phyloP scores from a whole-genome alignment of 2,888 invertebrate species.

The Plutella xylostella region DNA sequence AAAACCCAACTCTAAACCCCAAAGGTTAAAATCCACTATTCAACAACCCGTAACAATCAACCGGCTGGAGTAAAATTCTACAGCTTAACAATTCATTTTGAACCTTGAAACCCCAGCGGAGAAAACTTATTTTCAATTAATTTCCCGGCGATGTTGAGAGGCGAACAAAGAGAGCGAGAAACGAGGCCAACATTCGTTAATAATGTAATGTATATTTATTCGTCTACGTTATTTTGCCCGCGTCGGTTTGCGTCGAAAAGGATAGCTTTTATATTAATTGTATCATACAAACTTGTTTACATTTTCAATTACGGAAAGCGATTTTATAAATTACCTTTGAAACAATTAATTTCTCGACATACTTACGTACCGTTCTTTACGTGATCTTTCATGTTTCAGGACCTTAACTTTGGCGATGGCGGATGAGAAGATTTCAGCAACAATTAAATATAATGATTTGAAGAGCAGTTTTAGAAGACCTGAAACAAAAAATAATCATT shows the following conservation, averaged over 20 bases:
- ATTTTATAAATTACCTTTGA: too few species aligned
- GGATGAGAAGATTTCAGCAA: too few species aligned
- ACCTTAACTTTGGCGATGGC: too few species aligned
- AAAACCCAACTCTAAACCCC: slow-evolving; percentile 32
- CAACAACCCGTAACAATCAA: slow-evolving; percentile 22
- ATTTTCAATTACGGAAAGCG: too few species aligned
- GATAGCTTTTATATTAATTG: slow-evolving; percentile 29
- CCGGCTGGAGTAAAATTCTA: slow-evolving; percentile 45
- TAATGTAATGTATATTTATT: slow-evolving; percentile 69
- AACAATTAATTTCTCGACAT: too few species aligned
- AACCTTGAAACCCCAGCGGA: slow-evolving; percentile 46
- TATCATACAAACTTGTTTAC: too few species aligned
- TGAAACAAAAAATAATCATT: too few species aligned
- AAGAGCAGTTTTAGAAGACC: too few species aligned
- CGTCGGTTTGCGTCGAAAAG: slow-evolving; percentile 46
- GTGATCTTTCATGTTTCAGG: too few species aligned
- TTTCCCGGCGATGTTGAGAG: slow-evolving; percentile 47
- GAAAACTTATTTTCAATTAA: slow-evolving; percentile 59
- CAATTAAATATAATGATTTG: too few species aligned
- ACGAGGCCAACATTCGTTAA: slow-evolving; percentile 69
- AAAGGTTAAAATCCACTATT: slow-evolving; percentile 33
- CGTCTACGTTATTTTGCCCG: slow-evolving; percentile 53
- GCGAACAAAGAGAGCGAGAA: slow-evolving; percentile 68
- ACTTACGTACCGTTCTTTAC: too few species aligned
- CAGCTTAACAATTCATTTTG: slow-evolving; percentile 51